phyloP scores from a whole-genome alignment of 2,113 vertebrate species.

The Sylvicapra grimmia region DNA sequence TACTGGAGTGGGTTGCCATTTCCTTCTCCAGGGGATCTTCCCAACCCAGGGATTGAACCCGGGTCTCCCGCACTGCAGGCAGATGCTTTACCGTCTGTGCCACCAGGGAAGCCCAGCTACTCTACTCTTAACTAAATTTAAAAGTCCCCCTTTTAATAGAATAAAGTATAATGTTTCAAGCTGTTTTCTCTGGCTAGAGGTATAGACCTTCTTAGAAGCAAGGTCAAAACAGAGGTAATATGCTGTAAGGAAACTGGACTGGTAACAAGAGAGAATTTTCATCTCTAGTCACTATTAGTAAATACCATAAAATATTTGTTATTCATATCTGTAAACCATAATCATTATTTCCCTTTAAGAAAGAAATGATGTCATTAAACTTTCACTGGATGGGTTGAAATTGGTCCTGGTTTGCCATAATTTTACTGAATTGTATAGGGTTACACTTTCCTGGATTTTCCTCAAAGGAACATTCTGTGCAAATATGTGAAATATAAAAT shows the following conservation, averaged over 20 bases:
- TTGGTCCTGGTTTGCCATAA: neutral
- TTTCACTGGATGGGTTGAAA: neutral
- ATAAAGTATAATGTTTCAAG: slow-evolving; percentile 10
- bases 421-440: neutral
- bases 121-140: neutral
- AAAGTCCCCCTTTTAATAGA: neutral
- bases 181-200: neutral
- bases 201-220: neutral
- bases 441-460: neutral
- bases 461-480: neutral
- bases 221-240: neutral
- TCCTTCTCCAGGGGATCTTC: no score
- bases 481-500: slow-evolving; percentile 17
- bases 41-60: no score
- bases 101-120: neutral
- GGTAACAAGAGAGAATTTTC: neutral
- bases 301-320: neutral
- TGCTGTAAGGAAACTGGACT: neutral
- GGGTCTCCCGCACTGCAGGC: no score
- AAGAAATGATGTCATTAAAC: neutral
- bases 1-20: no score
- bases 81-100: no score
- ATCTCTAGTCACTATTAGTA: neutral
- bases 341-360: slow-evolving; percentile 1
- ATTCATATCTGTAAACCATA: neutral